A percentile compares a stretch with the other conserved stretches of the same genome.
phyloP scores from a whole-genome alignment of 2,797 vertebrate genomes.

The Mus spretus region DNA sequence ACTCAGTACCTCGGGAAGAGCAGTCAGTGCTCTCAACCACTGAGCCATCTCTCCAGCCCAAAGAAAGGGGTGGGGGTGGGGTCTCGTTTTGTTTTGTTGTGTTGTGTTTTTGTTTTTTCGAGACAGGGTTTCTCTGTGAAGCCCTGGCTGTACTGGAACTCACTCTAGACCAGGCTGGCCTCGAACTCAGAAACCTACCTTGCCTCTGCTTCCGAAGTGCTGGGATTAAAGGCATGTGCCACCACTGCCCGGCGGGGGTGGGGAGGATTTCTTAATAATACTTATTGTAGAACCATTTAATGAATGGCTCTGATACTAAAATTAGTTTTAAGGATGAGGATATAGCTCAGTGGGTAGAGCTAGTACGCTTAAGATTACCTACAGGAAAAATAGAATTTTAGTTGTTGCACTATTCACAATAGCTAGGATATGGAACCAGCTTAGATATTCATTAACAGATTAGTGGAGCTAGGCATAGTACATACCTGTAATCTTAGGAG shows the following conservation, averaged over 20 bases:
- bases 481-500: not conserved
- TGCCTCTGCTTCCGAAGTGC: not conserved
- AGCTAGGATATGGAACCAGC: not conserved
- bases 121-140: no score
- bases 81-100: no score
- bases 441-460: not conserved
- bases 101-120: no score
- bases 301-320: slow-evolving; percentile 19
- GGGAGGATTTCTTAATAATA: not conserved
- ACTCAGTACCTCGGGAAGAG: no score
- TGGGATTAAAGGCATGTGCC: not conserved
- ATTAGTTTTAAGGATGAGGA: not conserved
- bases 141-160: no score
- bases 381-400: not conserved
- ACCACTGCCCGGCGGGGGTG: no score
- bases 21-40: no score
- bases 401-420: not conserved
- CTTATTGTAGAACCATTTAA: slow-evolving; percentile 75
- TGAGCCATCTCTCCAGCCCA: no score
- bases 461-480: not conserved
- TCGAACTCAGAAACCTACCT: no score
- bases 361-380: not conserved
- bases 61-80: no score
- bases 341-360: not conserved
- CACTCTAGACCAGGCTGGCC: not conserved